Base-by-base conservation (phyloP, 2,113 vertebrate genomes). In the Siniperca knerii region DNA sequence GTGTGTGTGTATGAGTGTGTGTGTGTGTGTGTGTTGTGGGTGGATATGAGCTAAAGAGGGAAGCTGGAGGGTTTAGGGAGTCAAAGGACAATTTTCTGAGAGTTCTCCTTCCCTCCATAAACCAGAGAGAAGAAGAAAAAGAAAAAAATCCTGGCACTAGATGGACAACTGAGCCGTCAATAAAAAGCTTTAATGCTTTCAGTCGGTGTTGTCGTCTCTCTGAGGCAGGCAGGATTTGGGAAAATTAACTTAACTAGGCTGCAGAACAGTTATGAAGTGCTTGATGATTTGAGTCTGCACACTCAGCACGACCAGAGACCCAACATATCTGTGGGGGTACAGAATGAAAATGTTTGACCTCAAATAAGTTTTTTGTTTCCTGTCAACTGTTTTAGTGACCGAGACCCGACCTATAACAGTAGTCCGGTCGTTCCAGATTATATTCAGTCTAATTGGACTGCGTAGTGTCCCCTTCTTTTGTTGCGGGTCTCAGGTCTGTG, bases 81-180 rank as follows among this genome's bases (percentile, higher is more conserved):
- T 96, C 94, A 81, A 91, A 91, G 92, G 94, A 90, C 91, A 93
- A 93, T 96, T 97, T 48, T 96, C 96, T 96, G 93, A 93, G 95
- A 94, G 96, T 96, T 96, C 93, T 93, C 15, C 58, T 91, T 92
- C 91, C 93, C 96, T 95, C 70, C 92, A 87, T 92, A 94, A 95
- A 96, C 93, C 95, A 95, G 95, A 68, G 46, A 73, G 18, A 73
- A 11, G 0, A 65, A 64, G 15, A 46, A 20, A 6, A 13, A 25
- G 44, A 16, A 2, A 10, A 12, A 46, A 33, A 54, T 69, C 35
- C 44, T 68, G 71, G 80, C 75, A 42, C 54, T 35, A 6, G 58
- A 72, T 37, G 69, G 78, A 72, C 85, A 65, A 68, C 64, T 13
- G 54, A 70, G 66, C 23, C 54, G 55, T 70, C 69, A 61, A 61